Base-by-base conservation (phyloP, 2,888 invertebrate species). In the Eupithecia pulchellata region DNA sequence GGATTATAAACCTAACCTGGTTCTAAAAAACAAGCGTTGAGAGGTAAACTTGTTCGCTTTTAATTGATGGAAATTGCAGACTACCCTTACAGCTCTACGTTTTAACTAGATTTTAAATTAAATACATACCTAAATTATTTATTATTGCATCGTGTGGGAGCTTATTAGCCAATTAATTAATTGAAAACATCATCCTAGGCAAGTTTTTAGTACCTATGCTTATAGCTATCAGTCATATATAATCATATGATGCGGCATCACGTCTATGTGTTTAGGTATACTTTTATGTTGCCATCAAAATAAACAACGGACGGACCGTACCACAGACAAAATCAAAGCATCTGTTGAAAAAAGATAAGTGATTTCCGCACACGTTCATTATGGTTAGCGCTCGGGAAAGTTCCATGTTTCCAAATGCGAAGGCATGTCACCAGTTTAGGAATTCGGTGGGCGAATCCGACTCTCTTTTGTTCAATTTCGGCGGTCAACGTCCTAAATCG, bases 401-500 rank as follows among this genome's bases (percentile, higher is more conserved):
- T 75, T 72, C 72, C 73, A 73, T 68, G 71, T 72, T 69, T 66
- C 52, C 47, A 70, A 75, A 73, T 57, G 71, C 72, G 71, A 72
- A 68, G 68, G 64, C 64, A 69, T 74, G 71, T 57, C 65, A 58
- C 47, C 66, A 55, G 61, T 32, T 68, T 47, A 63, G 65, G 60
- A 64, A 71, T 68, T 68, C 68, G 72, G 70, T 79, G 72, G 82
- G 80, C 81, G 82, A 82, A 65, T 79, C 70, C 78, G 81, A 80
- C 80, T 82, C 80, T 84, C 82, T 82, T 84, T 90, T 87, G 86
- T 86, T 80, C 81, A 79, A 78, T 67, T 77, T 76, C 77, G 70
- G 78, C 87, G 90, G 91, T 91, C 90, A 90, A 86, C 76, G 89
- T 82, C 88, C 90, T 76, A 87, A 86, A 87, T 88, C 78, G 82